Percentiles rank a stretch among this genome's conserved stretches.
These are phyloP conservation scores for Solenopsis invicta DNA, from an alignment of 1,140 invertebrate species.

Conservation along the genomic window DNA sequence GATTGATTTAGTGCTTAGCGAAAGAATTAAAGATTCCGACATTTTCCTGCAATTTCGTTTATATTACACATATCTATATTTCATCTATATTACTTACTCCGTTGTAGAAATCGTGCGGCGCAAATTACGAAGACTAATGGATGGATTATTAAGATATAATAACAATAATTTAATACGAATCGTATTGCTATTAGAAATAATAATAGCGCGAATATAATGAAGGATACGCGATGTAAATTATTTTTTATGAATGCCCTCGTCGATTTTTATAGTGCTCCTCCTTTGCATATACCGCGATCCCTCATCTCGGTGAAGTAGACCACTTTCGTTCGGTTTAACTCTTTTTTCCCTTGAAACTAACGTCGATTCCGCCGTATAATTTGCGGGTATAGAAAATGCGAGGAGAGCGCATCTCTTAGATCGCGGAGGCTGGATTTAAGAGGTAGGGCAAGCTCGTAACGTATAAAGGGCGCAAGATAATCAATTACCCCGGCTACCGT, in stretches of 20 bases:
- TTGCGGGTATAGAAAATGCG: constrained; percentile 74
- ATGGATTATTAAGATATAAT: constrained; percentile 3
- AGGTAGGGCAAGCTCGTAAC: constrained; percentile 73
- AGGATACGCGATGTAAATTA: constrained; percentile 25
- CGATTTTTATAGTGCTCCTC: constrained; percentile 45
- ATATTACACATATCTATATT: no score
- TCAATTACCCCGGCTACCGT: constrained; percentile 83
- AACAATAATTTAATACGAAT: constrained; percentile 32
- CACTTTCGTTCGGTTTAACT: constrained; percentile 60
- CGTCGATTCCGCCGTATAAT: constrained; percentile 74
- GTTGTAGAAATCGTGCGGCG: background rate
- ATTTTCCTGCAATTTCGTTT: no score
- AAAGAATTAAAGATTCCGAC: no score
- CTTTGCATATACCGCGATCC: constrained; percentile 24
- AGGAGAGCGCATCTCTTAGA: constrained; percentile 72
- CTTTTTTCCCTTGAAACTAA: constrained; percentile 55
- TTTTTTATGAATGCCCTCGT: constrained; percentile 16
- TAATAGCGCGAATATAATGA: background rate
- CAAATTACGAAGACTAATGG: background rate
- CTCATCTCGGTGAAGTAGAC: constrained; percentile 41
- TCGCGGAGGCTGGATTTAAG: constrained; percentile 75
- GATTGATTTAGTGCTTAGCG: background rate
- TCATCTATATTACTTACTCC: background rate
- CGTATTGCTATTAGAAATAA: constrained; percentile 6
- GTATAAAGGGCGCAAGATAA: constrained; percentile 82